Evolutionary conservation across 2,797 vertebrate genomes (phyloP).

Genomic region (Sebastolobus altivelis): DNA sequence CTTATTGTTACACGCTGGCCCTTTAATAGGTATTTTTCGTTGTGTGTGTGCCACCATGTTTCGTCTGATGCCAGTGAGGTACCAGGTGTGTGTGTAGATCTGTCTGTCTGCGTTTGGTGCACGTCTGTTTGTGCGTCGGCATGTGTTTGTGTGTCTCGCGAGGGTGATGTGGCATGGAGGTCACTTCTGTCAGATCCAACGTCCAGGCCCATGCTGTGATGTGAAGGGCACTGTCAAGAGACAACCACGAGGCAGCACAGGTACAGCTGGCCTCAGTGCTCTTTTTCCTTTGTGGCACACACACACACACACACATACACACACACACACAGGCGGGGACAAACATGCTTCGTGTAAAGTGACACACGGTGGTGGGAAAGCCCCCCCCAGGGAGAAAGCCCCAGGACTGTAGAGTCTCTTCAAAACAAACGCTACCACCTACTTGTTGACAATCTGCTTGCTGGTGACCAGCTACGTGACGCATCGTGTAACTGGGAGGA

Average conservation of each 20-base stretch:
- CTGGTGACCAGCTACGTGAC: slow-evolving; percentile 15
- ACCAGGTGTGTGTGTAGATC: slow-evolving; percentile 24
- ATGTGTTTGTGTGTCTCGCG: slow-evolving; percentile 70
- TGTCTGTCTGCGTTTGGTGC: slow-evolving; percentile 30
- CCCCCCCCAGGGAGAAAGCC: slow-evolving; percentile 56
- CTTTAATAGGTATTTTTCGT: slow-evolving; percentile 5
- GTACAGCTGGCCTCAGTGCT: slow-evolving; percentile 85
- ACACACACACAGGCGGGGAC: slow-evolving; percentile 26
- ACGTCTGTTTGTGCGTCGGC: slow-evolving; percentile 15
- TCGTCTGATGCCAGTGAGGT: slow-evolving; percentile 24
- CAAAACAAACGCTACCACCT: slow-evolving; percentile 70
- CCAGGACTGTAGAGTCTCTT: slow-evolving; percentile 53
- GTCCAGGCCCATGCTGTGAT: slow-evolving; percentile 84
- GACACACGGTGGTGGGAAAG: slow-evolving; percentile 66
- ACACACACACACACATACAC: slow-evolving; percentile 34
- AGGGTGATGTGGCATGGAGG: slow-evolving; percentile 83
- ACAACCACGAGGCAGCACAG: slow-evolving; percentile 86
- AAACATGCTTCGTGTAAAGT: slow-evolving; percentile 54
- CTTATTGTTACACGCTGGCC: too few species aligned
- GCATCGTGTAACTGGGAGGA: slow-evolving; percentile 6
- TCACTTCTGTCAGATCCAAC: slow-evolving; percentile 90
- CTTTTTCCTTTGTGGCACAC: slow-evolving; percentile 66
- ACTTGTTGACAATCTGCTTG: slow-evolving; percentile 59
- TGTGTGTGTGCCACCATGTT: slow-evolving; percentile 1
- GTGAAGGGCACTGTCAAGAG: slow-evolving; percentile 91